phyloP scores from a whole-genome alignment of 2,113 vertebrate species.

The Hyla sarda region DNA sequence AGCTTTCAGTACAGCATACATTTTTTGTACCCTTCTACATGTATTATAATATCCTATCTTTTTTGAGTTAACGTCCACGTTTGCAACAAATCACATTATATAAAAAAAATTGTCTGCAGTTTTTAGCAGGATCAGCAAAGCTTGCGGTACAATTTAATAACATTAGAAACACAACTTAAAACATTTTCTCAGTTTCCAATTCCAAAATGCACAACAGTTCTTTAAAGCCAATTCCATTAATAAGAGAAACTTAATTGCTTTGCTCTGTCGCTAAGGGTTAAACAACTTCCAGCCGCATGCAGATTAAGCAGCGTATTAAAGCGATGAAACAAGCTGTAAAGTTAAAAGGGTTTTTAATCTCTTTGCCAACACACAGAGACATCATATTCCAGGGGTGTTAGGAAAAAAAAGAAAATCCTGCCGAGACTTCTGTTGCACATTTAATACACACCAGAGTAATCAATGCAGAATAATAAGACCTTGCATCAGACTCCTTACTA shows the following conservation, averaged over 20 bases:
- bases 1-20: too few relatives aligned
- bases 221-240: constrained; percentile 19
- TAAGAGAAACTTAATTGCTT: constrained; percentile 37
- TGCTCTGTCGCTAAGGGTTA: constrained; percentile 46
- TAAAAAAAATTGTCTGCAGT: neutral
- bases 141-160: neutral
- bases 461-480: neutral
- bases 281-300: constrained; percentile 30
- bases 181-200: neutral
- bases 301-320: constrained; percentile 51
- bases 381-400: constrained; percentile 38
- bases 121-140: neutral
- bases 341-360: constrained; percentile 55
- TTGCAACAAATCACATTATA: neutral
- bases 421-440: constrained; percentile 28
- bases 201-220: constrained; percentile 16
- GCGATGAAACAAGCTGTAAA: constrained; percentile 45
- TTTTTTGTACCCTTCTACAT: too few relatives aligned
- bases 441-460: neutral
- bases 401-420: constrained; percentile 25
- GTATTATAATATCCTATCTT: neutral
- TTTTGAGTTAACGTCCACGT: neutral
- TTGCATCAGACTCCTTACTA: too few relatives aligned
- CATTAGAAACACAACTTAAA: neutral
- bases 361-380: constrained; percentile 45